These are phyloP conservation scores for Sarcophaga variegata DNA, from an alignment of 2,888 invertebrate genomes.

Conservation along the genomic window DNA sequence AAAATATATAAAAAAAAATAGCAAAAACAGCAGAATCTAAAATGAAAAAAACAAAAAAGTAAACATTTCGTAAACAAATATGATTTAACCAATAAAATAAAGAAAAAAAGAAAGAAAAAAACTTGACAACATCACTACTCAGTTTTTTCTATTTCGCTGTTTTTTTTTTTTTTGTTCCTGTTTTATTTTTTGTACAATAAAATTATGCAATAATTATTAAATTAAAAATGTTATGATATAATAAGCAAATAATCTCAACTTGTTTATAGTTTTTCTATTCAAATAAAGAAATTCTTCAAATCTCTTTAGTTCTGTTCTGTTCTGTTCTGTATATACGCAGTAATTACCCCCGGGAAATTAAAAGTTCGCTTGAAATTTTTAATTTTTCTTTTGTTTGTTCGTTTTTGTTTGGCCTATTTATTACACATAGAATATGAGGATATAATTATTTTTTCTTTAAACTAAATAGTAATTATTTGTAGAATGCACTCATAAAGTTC, in stretches of 20 bases:
- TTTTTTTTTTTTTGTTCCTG: slow-evolving; percentile 1
- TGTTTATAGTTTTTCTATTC: background rate
- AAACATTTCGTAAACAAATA: slow-evolving; percentile 7
- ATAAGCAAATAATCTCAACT: slow-evolving; percentile 16
- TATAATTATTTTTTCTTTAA: background rate
- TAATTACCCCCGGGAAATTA: slow-evolving; percentile 18
- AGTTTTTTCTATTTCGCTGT: background rate
- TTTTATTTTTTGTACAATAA: background rate
- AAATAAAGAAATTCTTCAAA: no score
- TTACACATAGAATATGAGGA: slow-evolving; percentile 1
- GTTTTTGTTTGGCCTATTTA: background rate
- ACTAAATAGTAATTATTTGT: slow-evolving; percentile 6
- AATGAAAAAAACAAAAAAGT: slow-evolving; percentile 1
- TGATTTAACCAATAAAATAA: slow-evolving; percentile 5
- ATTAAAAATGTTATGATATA: slow-evolving; percentile 42
- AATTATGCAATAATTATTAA: slow-evolving; percentile 62
- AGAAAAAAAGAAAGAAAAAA: slow-evolving; percentile 9
- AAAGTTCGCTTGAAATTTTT: background rate
- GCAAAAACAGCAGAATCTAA: background rate
- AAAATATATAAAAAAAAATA: slow-evolving; percentile 6
- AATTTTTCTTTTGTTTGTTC: background rate
- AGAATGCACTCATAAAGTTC: slow-evolving; percentile 44
- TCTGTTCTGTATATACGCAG: slow-evolving; percentile 1
- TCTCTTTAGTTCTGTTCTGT: slow-evolving; percentile 1
- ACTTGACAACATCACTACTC: background rate